phyloP scores from a whole-genome alignment of 2,797 vertebrate genomes.

The Triplophysa yarkandensis region DNA sequence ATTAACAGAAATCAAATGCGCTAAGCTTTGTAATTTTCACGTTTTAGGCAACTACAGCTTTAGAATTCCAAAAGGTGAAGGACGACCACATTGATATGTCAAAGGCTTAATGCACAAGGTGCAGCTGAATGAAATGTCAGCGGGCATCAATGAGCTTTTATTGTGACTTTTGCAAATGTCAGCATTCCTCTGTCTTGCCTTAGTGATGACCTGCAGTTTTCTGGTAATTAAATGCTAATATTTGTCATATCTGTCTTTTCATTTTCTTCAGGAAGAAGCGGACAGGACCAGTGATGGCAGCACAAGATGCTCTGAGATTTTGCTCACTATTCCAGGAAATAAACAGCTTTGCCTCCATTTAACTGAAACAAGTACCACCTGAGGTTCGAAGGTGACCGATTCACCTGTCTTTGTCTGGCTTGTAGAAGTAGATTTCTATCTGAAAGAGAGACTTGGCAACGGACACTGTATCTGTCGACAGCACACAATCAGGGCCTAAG shows the following conservation, averaged over 20 bases:
- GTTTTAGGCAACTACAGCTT: slow-evolving; percentile 52
- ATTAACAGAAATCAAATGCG: slow-evolving; percentile 39
- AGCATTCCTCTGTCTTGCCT: slow-evolving; percentile 67
- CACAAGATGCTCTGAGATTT: slow-evolving; percentile 72
- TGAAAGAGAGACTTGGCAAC: slow-evolving; percentile 71
- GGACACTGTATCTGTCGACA: slow-evolving; percentile 73
- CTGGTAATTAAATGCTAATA: slow-evolving; percentile 40
- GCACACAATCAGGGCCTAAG: slow-evolving; percentile 57
- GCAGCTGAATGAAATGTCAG: slow-evolving; percentile 72
- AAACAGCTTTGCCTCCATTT: slow-evolving; percentile 64
- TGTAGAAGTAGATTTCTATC: slow-evolving; percentile 68
- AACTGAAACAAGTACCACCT: slow-evolving; percentile 61
- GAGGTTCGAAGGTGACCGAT: slow-evolving; percentile 67
- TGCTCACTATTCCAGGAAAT: slow-evolving; percentile 69
- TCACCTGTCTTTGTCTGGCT: slow-evolving; percentile 68
- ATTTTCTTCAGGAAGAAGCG: slow-evolving; percentile 79
- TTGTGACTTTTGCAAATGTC: slow-evolving; percentile 68
- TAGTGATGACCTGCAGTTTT: slow-evolving; percentile 50
- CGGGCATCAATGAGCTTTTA: slow-evolving; percentile 65
- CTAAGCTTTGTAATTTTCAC: slow-evolving; percentile 53
- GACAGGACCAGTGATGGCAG: slow-evolving; percentile 77
- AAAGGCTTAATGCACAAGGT: slow-evolving; percentile 58
- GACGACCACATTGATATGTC: slow-evolving; percentile 67
- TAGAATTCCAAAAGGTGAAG: slow-evolving; percentile 69
- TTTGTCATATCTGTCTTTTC: slow-evolving; percentile 33